Conservation (phyloP, 2,113 vertebrate genomes). For the Crotalus helleri region DNA sequence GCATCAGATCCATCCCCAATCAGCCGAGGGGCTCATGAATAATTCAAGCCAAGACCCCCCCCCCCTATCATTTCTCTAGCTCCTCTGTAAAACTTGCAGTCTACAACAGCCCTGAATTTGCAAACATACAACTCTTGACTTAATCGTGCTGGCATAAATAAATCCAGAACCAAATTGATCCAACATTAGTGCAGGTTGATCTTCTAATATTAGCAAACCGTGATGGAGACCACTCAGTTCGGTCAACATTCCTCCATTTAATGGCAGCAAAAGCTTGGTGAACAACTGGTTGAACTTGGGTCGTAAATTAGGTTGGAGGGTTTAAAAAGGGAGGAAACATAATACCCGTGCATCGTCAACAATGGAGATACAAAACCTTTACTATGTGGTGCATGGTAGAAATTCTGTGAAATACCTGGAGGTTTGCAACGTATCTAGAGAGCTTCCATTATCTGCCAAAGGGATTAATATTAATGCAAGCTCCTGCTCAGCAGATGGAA, state of each 20-base stretch:
- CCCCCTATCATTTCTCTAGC: too few relatives aligned
- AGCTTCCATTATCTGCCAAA: neutral
- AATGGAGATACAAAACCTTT: neutral
- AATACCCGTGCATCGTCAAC: neutral
- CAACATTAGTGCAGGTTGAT: neutral
- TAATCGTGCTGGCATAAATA: too few relatives aligned
- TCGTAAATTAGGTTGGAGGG: neutral
- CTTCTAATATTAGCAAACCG: neutral
- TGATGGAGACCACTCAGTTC: neutral
- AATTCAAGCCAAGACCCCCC: too few relatives aligned
- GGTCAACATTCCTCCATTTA: neutral
- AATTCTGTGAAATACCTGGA: neutral
- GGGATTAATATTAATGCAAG: neutral
- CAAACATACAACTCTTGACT: too few relatives aligned
- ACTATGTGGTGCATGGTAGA: too few relatives aligned
- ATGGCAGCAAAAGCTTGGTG: neutral
- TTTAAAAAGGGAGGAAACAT: neutral
- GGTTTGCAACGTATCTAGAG: neutral
- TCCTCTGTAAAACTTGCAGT: too few relatives aligned
- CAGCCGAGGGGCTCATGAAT: too few relatives aligned
- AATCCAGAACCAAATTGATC: too few relatives aligned
- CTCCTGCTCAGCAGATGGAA: neutral
- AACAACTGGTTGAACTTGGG: neutral
- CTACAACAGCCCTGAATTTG: too few relatives aligned
- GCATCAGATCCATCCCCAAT: too few relatives aligned